Percentiles rank a stretch among this genome's conserved stretches.
Evolutionary conservation across 2,113 vertebrate genomes (phyloP).

Genomic region (Semicossyphus pulcher): DNA sequence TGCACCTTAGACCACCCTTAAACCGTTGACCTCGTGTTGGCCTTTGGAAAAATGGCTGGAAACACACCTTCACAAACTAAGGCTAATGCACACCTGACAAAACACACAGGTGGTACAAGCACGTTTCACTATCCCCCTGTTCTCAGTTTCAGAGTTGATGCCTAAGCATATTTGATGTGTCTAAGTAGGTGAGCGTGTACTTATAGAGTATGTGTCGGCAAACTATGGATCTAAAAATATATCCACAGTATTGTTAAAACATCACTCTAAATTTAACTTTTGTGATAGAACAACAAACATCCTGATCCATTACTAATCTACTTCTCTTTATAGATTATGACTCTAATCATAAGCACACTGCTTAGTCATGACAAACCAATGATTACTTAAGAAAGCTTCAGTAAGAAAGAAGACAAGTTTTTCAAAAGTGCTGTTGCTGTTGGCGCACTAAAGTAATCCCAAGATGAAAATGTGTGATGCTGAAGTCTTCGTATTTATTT

Average conservation of each 20-base stretch:
- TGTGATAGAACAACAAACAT: too few species aligned
- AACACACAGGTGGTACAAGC: constrained; percentile 51
- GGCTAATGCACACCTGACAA: constrained; percentile 58
- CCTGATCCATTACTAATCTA: background rate
- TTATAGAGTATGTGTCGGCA: background rate
- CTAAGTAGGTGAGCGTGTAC: background rate
- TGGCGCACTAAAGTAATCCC: constrained; percentile 58
- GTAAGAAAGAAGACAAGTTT: constrained; percentile 28
- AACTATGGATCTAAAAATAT: background rate
- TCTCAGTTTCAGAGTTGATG: constrained; percentile 20
- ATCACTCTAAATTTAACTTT: too few species aligned
- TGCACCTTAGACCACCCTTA: constrained; percentile 66
- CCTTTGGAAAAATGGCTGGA: constrained; percentile 52
- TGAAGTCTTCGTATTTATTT: constrained; percentile 72
- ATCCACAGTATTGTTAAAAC: background rate
- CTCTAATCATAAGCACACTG: background rate
- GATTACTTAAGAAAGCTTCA: constrained; percentile 25
- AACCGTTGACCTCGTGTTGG: constrained; percentile 71
- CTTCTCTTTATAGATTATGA: constrained; percentile 9
- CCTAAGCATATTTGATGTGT: constrained; percentile 18
- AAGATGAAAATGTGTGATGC: constrained; percentile 68
- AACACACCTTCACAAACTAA: constrained; percentile 27
- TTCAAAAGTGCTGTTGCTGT: constrained; percentile 43
- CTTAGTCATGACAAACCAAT: constrained; percentile 13
- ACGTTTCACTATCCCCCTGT: constrained; percentile 10